phyloP scores from a whole-genome alignment of 2,888 invertebrate genomes.

The Leuctra nigra region DNA sequence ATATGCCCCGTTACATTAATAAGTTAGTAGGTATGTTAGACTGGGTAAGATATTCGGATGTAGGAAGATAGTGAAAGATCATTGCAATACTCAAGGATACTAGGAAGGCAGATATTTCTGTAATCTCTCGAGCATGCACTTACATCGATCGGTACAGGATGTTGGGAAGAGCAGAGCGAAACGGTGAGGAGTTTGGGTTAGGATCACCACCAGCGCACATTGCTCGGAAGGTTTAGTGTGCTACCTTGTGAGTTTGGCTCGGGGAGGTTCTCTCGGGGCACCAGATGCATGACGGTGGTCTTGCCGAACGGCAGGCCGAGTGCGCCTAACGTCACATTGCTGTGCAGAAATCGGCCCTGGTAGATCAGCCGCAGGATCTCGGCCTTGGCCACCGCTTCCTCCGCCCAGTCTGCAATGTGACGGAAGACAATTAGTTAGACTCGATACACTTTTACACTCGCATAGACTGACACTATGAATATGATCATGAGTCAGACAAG shows the following conservation, averaged over 20 bases:
- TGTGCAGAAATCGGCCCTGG: slow-evolving; percentile 98
- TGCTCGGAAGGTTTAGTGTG: slow-evolving; percentile 4
- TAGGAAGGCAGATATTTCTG: too few species aligned
- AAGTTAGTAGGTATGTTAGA: too few species aligned
- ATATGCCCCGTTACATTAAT: too few species aligned
- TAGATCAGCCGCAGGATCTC: slow-evolving; percentile 98
- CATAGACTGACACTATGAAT: background rate
- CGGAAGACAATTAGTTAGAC: too few species aligned
- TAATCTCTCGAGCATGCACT: background rate
- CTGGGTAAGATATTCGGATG: too few species aligned
- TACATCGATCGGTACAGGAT: background rate
- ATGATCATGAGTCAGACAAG: background rate
- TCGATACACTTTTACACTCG: too few species aligned
- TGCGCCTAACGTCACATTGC: slow-evolving; percentile 97
- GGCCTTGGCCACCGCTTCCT: slow-evolving; percentile 91
- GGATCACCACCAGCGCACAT: slow-evolving; percentile 31
- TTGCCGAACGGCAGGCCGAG: slow-evolving; percentile 94
- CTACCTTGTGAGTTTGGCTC: slow-evolving; percentile 97
- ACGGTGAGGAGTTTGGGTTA: slow-evolving; percentile 5
- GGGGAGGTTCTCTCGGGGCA: slow-evolving; percentile 97
- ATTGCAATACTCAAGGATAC: too few species aligned
- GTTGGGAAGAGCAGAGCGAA: background rate
- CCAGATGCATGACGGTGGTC: slow-evolving; percentile 99
- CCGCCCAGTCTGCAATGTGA: slow-evolving; percentile 80
- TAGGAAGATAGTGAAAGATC: too few species aligned